These are phyloP conservation scores for Eurystomus glaucurus DNA, from an alignment of 2,797 vertebrate genomes.

Conservation along the genomic window DNA sequence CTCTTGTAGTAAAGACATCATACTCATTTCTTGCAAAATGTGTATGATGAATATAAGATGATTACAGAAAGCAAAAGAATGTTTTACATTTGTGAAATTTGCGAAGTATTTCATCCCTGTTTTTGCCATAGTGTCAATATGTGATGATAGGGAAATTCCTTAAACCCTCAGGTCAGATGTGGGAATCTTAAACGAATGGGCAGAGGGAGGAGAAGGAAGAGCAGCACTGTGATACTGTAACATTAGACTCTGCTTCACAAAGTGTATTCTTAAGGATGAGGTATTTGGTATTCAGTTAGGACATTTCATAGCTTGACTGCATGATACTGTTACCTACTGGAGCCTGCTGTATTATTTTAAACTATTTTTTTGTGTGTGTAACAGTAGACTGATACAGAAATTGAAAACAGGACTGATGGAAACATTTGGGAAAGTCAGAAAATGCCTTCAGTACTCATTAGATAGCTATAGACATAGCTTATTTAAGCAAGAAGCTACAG, in stretches of 20 bases:
- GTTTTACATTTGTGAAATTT: not conserved
- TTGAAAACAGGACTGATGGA: not conserved
- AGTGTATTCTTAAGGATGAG: not conserved
- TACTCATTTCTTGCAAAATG: not conserved
- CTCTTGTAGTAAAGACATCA: not conserved
- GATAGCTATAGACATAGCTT: not conserved
- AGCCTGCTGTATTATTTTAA: not conserved
- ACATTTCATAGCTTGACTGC: not conserved
- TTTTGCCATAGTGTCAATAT: not conserved
- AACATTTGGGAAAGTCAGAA: not conserved
- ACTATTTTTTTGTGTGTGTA: not conserved
- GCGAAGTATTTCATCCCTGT: not conserved
- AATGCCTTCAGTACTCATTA: not conserved
- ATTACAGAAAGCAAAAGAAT: not conserved
- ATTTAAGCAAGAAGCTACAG: not conserved
- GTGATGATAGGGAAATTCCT: not conserved
- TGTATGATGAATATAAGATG: not conserved
- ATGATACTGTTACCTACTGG: not conserved
- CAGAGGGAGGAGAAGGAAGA: not conserved
- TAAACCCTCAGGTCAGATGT: not conserved
- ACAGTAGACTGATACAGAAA: not conserved
- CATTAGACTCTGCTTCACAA: not conserved
- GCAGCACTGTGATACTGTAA: not conserved
- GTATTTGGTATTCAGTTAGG: not conserved
- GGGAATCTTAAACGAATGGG: not conserved